Conservation (phyloP, 2,888 invertebrate genomes). For the Protodeltote pygarga region DNA sequence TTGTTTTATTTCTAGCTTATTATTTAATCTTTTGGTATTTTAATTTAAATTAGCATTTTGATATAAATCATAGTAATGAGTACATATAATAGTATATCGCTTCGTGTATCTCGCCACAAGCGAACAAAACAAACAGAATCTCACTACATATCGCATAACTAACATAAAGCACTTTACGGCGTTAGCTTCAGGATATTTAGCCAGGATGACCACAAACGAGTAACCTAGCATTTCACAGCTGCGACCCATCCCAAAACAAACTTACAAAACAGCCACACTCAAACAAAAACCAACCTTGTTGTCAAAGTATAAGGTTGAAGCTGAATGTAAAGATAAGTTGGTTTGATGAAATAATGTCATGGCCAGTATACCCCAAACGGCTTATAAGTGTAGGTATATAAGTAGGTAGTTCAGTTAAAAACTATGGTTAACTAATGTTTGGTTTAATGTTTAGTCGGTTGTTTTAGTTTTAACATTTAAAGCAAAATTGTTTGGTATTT, state of each 20-base stretch:
- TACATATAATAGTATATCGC: constrained; percentile 13
- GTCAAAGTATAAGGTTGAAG: neutral
- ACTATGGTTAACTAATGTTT: constrained; percentile 38
- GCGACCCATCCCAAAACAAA: constrained; percentile 53
- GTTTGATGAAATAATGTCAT: constrained; percentile 39
- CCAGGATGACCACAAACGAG: constrained; percentile 70
- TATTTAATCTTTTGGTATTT: constrained; percentile 4
- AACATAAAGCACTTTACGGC: constrained; percentile 56
- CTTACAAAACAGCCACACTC: neutral
- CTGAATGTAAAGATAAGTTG: constrained; percentile 1
- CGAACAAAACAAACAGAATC: constrained; percentile 38
- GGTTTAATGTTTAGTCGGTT: constrained; percentile 1
- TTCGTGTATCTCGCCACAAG: constrained; percentile 5
- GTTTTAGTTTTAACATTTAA: constrained; percentile 5
- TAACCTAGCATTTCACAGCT: constrained; percentile 71
- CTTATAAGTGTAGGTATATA: constrained; percentile 46
- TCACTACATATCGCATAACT: constrained; percentile 39
- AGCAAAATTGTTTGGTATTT: too few relatives aligned
- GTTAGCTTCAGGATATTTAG: constrained; percentile 68
- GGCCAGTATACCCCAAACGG: constrained; percentile 40
- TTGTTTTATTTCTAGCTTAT: constrained; percentile 18
- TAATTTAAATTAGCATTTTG: neutral
- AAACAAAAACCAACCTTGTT: constrained; percentile 4
- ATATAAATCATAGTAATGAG: neutral
- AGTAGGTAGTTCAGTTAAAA: constrained; percentile 43